Percentiles rank a stretch among this genome's conserved stretches.
phyloP scores from a whole-genome alignment of 1,140 invertebrate species.

The Penaeus vannamei region DNA sequence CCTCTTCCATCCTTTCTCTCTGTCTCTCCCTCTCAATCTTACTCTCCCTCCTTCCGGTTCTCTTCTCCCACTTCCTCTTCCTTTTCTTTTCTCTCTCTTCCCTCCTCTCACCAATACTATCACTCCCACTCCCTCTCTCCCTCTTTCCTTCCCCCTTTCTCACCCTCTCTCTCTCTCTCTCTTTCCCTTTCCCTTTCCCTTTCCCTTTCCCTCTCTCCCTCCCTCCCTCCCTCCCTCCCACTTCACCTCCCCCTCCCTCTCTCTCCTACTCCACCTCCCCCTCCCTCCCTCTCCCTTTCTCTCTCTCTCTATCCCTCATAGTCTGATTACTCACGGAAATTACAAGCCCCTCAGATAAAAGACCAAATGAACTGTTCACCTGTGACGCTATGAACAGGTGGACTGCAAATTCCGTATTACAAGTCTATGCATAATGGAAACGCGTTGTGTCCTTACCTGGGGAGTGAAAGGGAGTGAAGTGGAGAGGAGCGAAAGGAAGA shows the following conservation, averaged over 20 bases:
- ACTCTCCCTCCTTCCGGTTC: not conserved
- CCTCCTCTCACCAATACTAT: not conserved
- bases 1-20: not conserved
- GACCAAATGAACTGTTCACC: no score
- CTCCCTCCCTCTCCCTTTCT: not conserved
- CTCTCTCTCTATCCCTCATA: no score
- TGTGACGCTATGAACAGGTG: no score
- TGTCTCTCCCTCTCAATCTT: not conserved
- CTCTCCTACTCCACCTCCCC: not conserved
- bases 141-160: not conserved
- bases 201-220: no score
- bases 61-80: no score
- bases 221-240: not conserved
- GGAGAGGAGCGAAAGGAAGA: not conserved
- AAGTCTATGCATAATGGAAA: no score
- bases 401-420: no score
- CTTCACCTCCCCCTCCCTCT: not conserved
- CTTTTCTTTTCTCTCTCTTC: not conserved
- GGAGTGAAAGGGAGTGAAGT: not conserved
- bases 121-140: not conserved
- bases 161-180: not conserved
- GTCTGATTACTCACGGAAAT: not conserved
- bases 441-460: not conserved
- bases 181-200: not conserved
- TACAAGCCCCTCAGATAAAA: not conserved